These are phyloP conservation scores for Donacobius atricapilla DNA, from an alignment of 2,113 vertebrate species.

Conservation along the genomic window DNA sequence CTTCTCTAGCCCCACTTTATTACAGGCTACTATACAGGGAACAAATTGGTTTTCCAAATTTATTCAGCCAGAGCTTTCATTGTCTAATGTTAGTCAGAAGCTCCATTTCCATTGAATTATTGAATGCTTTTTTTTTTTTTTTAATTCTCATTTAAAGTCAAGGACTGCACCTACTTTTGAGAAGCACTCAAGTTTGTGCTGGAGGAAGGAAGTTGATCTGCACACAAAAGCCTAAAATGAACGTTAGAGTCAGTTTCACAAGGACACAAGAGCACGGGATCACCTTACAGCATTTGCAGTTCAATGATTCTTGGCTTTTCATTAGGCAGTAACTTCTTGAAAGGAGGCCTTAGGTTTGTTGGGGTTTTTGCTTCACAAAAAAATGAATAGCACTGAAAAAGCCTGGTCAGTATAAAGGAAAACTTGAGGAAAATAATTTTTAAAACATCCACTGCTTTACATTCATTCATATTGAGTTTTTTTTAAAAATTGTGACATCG, in stretches of 20 bases:
- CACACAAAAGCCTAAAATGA: neutral
- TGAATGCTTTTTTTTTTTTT: neutral
- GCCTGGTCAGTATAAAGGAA: neutral
- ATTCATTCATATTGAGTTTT: neutral
- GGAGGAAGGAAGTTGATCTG: neutral
- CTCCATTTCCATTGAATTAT: neutral
- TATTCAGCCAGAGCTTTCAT: neutral
- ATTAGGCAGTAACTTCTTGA: neutral
- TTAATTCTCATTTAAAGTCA: neutral
- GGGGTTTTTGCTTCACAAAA: neutral
- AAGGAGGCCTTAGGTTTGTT: neutral
- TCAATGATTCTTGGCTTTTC: neutral
- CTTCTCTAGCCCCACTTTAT: neutral
- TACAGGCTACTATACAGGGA: neutral
- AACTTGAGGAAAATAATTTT: neutral
- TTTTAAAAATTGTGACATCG: neutral
- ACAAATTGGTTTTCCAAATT: conserved; percentile 24
- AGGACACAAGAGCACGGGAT: neutral
- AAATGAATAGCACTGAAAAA: neutral
- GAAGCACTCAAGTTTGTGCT: neutral
- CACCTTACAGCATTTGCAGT: neutral
- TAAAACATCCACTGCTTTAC: neutral
- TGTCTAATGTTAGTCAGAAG: neutral
- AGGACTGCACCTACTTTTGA: neutral
- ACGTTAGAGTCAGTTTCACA: neutral